Conservation (phyloP, 2,888 invertebrate genomes). For the Acanthococcus lagerstroemiae region DNA sequence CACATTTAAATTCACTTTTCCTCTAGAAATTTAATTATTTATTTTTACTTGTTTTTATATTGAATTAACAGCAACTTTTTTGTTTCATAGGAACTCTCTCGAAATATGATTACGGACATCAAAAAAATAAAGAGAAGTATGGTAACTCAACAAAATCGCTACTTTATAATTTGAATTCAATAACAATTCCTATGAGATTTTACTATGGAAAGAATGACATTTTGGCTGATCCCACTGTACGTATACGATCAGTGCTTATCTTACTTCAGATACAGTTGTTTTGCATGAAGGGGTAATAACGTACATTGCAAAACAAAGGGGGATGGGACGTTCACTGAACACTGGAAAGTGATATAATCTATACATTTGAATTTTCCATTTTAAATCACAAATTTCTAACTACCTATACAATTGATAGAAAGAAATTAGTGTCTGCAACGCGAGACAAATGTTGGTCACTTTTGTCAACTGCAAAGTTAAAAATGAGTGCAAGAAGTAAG, state of each 20-base stretch:
- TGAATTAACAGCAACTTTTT: not conserved
- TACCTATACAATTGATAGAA: too few relatives aligned
- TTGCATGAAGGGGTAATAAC: too few relatives aligned
- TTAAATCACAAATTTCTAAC: too few relatives aligned
- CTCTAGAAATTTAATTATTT: not conserved
- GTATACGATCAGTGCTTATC: conserved; percentile 48
- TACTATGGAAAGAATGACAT: conserved; percentile 63
- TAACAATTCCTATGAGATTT: conserved; percentile 55
- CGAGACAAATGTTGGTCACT: too few relatives aligned
- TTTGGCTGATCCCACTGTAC: conserved; percentile 56
- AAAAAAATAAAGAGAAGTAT: conserved; percentile 48
- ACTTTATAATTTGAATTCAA: conserved; percentile 51
- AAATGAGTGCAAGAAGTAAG: too few relatives aligned
- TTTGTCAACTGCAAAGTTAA: too few relatives aligned
- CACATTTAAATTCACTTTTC: too few relatives aligned
- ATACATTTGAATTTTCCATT: not conserved
- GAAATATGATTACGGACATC: conserved; percentile 55
- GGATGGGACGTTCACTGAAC: too few relatives aligned
- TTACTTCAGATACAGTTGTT: not conserved
- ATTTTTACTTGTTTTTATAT: not conserved
- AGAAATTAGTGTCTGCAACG: too few relatives aligned
- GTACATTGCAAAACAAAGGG: too few relatives aligned
- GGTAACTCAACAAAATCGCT: conserved; percentile 55
- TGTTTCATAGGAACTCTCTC: conserved; percentile 34
- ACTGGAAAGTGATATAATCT: too few relatives aligned